phyloP scores from a whole-genome alignment of 2,797 vertebrate genomes.

The Anolis apletophallus region DNA sequence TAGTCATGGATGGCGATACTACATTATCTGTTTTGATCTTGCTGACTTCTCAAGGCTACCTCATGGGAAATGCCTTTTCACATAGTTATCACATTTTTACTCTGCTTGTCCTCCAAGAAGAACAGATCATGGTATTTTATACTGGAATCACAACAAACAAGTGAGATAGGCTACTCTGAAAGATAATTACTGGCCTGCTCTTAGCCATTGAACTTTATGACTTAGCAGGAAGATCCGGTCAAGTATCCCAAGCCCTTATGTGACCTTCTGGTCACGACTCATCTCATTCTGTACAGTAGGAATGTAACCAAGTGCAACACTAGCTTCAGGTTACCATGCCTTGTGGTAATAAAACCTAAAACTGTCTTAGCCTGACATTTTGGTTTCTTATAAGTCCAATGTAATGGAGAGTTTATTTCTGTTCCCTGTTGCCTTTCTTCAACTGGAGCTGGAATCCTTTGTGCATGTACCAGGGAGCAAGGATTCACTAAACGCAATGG shows the following conservation, averaged over 20 bases:
- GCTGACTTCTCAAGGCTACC: too few relatives aligned
- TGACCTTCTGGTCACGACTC: not conserved
- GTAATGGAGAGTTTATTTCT: rapidly evolving
- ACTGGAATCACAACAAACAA: too few relatives aligned
- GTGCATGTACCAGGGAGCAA: not conserved
- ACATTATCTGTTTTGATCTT: too few relatives aligned
- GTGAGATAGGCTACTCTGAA: too few relatives aligned
- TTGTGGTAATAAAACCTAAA: not conserved
- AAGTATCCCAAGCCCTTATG: not conserved
- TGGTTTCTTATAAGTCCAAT: not conserved
- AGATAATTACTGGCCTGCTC: not conserved
- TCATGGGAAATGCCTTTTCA: too few relatives aligned
- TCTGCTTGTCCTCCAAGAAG: too few relatives aligned
- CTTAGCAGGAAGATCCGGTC: not conserved
- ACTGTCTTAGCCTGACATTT: not conserved
- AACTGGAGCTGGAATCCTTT: not conserved
- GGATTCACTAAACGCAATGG: not conserved
- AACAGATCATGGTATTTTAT: too few relatives aligned
- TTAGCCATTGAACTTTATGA: not conserved
- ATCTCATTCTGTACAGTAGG: not conserved
- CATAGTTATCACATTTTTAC: too few relatives aligned
- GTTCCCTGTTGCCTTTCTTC: not conserved
- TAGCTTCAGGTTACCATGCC: too few relatives aligned
- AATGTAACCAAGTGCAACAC: not conserved
- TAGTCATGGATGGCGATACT: too few relatives aligned